These are phyloP conservation scores for Orthosia incerta DNA, from an alignment of 2,888 invertebrate genomes.

Conservation along the genomic window DNA sequence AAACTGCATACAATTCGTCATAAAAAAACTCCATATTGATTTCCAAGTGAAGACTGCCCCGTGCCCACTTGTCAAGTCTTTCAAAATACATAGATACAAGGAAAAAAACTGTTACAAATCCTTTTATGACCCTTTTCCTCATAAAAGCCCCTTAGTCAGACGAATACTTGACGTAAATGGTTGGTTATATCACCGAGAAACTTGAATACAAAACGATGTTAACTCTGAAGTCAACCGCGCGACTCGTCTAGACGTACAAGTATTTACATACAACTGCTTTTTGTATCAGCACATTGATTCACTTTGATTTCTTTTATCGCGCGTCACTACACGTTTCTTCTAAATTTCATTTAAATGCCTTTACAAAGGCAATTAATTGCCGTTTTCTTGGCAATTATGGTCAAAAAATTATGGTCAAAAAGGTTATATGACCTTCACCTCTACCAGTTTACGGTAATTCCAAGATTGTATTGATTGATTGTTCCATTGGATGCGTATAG, in stretches of 20 bases:
- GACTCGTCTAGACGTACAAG: slow-evolving; percentile 23
- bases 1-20: not conserved
- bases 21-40: not conserved
- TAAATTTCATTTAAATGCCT: not conserved
- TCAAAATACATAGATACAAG: not conserved
- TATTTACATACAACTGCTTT: slow-evolving; percentile 22
- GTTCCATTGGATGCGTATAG: too few relatives aligned
- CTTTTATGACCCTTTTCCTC: not conserved
- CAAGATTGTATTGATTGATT: too few relatives aligned
- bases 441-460: too few relatives aligned
- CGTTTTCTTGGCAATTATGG: not conserved
- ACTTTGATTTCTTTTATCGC: not conserved
- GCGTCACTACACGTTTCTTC: not conserved
- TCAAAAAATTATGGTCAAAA: too few relatives aligned
- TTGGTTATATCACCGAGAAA: slow-evolving; percentile 10
- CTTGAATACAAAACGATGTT: slow-evolving; percentile 3
- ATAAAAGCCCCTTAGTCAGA: not conserved
- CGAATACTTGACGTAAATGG: not conserved
- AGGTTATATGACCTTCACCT: too few relatives aligned
- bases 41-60: not conserved
- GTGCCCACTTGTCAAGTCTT: not conserved
- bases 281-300: not conserved
- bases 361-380: not conserved
- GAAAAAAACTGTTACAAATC: not conserved
- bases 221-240: slow-evolving; percentile 25